A percentile compares a stretch with the other conserved stretches of the same genome.
These are phyloP conservation scores for Pristionchus arcanus DNA, from an alignment of 2,888 invertebrate genomes.

Conservation along the genomic window DNA sequence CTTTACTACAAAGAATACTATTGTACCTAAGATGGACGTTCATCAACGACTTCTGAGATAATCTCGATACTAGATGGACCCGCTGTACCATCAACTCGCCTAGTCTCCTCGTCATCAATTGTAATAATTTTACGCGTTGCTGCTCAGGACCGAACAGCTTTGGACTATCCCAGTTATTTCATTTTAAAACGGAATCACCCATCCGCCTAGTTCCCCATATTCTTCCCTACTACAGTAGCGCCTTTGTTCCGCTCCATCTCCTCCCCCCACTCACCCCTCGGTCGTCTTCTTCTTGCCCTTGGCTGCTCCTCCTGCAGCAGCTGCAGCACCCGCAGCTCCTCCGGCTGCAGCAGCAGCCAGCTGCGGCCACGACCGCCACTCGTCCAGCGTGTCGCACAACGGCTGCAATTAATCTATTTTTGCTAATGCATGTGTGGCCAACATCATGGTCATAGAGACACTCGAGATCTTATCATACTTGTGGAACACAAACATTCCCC, in stretches of 20 bases:
- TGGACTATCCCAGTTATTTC: too few species aligned
- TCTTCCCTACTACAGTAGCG: background rate
- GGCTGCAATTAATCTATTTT: slow-evolving; percentile 53
- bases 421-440: background rate
- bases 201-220: too few species aligned
- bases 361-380: slow-evolving; percentile 60
- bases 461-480: background rate
- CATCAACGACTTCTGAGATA: too few species aligned
- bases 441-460: background rate
- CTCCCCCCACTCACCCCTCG: background rate
- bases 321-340: background rate
- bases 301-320: slow-evolving; percentile 56
- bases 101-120: too few species aligned
- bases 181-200: too few species aligned
- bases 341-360: background rate
- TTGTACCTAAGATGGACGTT: too few species aligned
- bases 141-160: too few species aligned
- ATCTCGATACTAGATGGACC: too few species aligned
- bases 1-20: too few species aligned
- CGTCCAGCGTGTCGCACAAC: slow-evolving; percentile 62
- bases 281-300: background rate
- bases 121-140: too few species aligned
- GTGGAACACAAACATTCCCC: background rate
- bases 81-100: too few species aligned
- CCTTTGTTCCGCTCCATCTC: background rate